A percentile compares a stretch with the other conserved stretches of the same genome.
phyloP scores from a whole-genome alignment of 2,113 vertebrate genomes.

The Machaerirhynchus nigripectus region DNA sequence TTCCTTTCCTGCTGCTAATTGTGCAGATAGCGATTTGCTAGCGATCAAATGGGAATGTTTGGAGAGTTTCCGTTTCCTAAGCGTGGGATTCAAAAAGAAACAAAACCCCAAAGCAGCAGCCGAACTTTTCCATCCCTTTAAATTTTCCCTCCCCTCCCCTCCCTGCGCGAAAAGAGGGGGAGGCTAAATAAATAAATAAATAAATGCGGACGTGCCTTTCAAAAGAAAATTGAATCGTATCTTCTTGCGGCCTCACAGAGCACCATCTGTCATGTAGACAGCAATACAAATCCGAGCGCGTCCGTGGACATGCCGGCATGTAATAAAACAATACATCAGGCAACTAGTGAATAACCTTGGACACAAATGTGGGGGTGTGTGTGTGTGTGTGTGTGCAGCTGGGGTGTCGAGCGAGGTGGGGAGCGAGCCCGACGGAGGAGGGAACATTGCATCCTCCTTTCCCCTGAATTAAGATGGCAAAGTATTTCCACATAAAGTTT shows the following conservation, averaged over 20 bases:
- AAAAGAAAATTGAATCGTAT: slow-evolving; percentile 55
- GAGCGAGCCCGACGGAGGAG: neutral
- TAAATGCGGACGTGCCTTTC: slow-evolving; percentile 49
- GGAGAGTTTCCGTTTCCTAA: neutral
- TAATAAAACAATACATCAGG: slow-evolving; percentile 64
- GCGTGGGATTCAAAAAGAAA: neutral
- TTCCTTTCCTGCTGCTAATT: neutral
- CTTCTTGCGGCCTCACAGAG: slow-evolving; percentile 62
- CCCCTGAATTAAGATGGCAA: neutral
- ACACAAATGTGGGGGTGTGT: neutral
- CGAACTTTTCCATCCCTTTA: slow-evolving; percentile 36
- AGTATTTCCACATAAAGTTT: neutral
- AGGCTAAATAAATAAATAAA: slow-evolving; percentile 14
- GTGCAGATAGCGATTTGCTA: neutral
- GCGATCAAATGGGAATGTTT: neutral
- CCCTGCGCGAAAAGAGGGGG: neutral
- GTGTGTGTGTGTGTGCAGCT: neutral
- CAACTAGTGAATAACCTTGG: slow-evolving; percentile 42
- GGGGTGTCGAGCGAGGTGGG: neutral
- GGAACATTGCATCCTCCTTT: neutral
- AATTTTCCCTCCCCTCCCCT: slow-evolving; percentile 46
- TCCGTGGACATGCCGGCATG: slow-evolving; percentile 43
- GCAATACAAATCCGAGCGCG: slow-evolving; percentile 59
- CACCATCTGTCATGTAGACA: slow-evolving; percentile 76
- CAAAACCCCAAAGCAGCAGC: neutral